Conservation (phyloP, 2,113 vertebrate genomes). For the Picathartes gymnocephalus region DNA sequence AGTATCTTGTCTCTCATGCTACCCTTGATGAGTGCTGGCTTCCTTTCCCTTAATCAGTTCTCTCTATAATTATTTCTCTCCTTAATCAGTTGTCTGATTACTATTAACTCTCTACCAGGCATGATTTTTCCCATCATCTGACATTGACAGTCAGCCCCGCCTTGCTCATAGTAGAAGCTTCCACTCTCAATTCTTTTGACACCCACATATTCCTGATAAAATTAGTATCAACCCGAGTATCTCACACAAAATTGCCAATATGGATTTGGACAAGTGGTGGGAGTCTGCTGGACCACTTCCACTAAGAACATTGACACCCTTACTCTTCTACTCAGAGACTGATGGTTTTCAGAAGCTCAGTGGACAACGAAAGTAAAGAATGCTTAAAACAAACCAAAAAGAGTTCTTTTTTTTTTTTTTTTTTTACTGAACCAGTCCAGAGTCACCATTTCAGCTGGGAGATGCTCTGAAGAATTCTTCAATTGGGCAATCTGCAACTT, state of each 20-base stretch:
- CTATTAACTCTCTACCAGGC: neutral
- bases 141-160: neutral
- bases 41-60: constrained; percentile 27
- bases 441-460: neutral
- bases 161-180: neutral
- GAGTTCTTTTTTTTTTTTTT: accelerated
- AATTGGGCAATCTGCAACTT: neutral
- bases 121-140: neutral
- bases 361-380: neutral
- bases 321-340: neutral
- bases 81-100: constrained; percentile 46
- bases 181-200: neutral
- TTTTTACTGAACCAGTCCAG: neutral
- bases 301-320: accelerated
- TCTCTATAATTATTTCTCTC: neutral
- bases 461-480: neutral
- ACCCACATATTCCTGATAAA: neutral
- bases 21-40: neutral
- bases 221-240: neutral
- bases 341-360: neutral
- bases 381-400: neutral
- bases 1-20: neutral
- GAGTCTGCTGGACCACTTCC: neutral
- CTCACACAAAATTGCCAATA: neutral
- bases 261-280: neutral